Evolutionary conservation across 1,140 invertebrate species (phyloP).

Genomic region (Sitophilus oryzae): DNA sequence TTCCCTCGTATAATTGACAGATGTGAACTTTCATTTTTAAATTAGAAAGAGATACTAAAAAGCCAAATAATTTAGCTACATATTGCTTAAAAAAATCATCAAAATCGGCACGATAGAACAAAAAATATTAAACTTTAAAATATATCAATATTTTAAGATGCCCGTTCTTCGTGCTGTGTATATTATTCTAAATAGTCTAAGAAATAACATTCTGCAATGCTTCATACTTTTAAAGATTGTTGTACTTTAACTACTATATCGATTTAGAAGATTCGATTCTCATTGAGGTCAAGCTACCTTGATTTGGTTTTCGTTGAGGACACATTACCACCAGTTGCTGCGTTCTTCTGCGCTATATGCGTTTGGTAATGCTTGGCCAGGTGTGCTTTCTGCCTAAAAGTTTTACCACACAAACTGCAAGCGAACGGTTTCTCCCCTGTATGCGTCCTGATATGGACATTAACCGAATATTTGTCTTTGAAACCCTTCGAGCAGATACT

Average conservation of each 20-base stretch:
- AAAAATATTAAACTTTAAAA: too few species aligned
- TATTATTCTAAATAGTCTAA: too few species aligned
- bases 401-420: slow-evolving; percentile 82
- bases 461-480: slow-evolving; percentile 90
- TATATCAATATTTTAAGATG: too few species aligned
- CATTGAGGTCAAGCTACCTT: slow-evolving; percentile 36
- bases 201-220: too few species aligned
- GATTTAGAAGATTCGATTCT: neutral
- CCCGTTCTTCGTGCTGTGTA: too few species aligned
- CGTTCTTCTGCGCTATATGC: slow-evolving; percentile 75
- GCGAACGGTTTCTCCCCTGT: slow-evolving; percentile 88
- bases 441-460: slow-evolving; percentile 85
- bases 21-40: too few species aligned
- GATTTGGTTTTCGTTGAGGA: slow-evolving; percentile 38
- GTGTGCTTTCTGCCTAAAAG: slow-evolving; percentile 93
- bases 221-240: too few species aligned
- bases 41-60: too few species aligned
- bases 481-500: slow-evolving; percentile 89
- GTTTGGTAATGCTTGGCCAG: slow-evolving; percentile 96
- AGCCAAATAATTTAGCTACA: too few species aligned
- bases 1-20: too few species aligned
- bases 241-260: neutral
- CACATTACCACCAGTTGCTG: slow-evolving; percentile 39
- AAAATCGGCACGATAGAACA: too few species aligned
- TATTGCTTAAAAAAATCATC: too few species aligned